Conservation (phyloP, 2,797 vertebrate genomes). For the Crenichthys baileyi region DNA sequence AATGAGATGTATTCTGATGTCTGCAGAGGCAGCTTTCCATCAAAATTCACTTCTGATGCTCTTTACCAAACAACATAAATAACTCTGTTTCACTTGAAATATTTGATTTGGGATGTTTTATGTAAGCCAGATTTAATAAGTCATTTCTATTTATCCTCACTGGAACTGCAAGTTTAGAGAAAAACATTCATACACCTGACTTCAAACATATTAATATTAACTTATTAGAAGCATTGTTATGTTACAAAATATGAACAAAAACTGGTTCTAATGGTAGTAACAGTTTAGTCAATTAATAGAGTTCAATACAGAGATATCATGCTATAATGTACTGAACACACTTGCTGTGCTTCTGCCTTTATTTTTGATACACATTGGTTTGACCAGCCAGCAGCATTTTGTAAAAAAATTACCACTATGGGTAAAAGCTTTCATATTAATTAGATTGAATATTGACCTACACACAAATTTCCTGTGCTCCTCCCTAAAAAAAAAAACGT, state of each 20-base stretch:
- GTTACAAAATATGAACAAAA: not conserved
- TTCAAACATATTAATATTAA: not conserved
- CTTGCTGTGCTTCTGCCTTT: not conserved
- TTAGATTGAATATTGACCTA: conserved; percentile 70
- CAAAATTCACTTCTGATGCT: not conserved
- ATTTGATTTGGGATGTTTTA: not conserved
- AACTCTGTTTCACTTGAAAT: not conserved
- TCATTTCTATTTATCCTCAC: not conserved
- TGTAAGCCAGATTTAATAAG: not conserved
- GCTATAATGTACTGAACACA: not conserved
- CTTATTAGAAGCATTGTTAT: not conserved
- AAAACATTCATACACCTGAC: too few species aligned
- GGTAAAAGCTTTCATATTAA: conserved; percentile 65
- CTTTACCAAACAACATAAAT: not conserved
- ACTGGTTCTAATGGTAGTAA: not conserved
- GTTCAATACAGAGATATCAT: not conserved
- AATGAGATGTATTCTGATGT: too few species aligned
- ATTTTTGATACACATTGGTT: conserved; percentile 46
- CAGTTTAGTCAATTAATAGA: not conserved
- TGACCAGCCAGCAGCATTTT: conserved; percentile 35
- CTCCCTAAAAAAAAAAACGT: conserved; percentile 67
- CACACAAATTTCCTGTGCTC: conserved; percentile 53
- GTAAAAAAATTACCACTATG: conserved; percentile 50
- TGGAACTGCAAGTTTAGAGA: too few species aligned
- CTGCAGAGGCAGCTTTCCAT: too few species aligned